Conservation (phyloP, 2,113 vertebrate species). For the Myanophis thanlyinensis region DNA sequence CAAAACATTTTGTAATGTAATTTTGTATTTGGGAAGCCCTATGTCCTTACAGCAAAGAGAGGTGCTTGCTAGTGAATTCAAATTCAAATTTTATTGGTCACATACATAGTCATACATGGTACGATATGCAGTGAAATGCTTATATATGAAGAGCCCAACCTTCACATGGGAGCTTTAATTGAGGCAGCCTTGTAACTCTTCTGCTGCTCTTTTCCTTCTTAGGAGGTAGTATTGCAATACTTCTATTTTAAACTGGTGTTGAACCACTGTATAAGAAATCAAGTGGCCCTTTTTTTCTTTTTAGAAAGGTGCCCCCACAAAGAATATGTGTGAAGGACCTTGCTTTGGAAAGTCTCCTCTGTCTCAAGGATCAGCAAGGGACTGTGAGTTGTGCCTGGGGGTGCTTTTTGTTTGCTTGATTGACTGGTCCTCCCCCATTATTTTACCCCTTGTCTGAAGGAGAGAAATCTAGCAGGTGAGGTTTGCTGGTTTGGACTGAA, state of each 20-base stretch:
- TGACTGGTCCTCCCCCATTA: too few species aligned
- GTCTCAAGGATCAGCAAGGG: background rate
- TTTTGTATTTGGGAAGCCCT: background rate
- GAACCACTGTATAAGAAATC: background rate
- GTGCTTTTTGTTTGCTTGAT: background rate
- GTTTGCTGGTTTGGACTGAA: background rate
- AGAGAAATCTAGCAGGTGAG: too few species aligned
- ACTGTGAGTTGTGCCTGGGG: background rate
- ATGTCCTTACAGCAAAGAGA: background rate
- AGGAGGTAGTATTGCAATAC: background rate
- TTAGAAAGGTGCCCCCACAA: constrained; percentile 11
- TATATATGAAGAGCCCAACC: background rate
- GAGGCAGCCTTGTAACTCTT: background rate
- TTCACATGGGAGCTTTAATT: background rate
- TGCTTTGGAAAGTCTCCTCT: background rate
- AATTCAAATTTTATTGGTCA: too few species aligned
- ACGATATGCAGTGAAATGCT: too few species aligned
- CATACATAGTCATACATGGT: too few species aligned
- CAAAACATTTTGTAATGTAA: background rate
- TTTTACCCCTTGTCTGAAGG: background rate
- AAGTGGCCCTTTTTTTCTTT: background rate
- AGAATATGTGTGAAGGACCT: background rate
- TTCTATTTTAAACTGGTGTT: background rate
- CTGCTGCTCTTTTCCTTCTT: background rate
- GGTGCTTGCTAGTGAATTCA: background rate